Evolutionary conservation across 2,113 vertebrate genomes (phyloP), one percentile per base, ranked within the genome.

Genomic region (Indicator maculatus): DNA sequence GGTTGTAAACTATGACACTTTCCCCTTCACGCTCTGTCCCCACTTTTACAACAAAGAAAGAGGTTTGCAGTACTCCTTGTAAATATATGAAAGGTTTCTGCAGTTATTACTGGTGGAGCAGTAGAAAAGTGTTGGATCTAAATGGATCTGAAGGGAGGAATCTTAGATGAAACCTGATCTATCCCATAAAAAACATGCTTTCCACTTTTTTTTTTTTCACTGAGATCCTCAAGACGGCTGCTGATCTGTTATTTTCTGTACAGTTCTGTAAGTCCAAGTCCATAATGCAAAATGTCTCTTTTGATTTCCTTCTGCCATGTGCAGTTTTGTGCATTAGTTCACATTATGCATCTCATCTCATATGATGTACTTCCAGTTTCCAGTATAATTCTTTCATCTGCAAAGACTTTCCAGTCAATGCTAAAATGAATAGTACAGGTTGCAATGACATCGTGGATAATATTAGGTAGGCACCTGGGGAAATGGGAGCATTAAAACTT

Each of bases 1-100:
- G 52, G 61, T 65, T 94, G 87, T 83, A 82, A 95, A 95, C 60
- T 91, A 38, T 74, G 64, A 80, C 82, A 88, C 89, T 92, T 86
- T 73, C 33, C 18, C 20, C 58, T 61, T 82, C 66, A 12, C 9
- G 7, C 20, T 74, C 63, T 91, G 44, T 9, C 11, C 11, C 12
- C 18, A 82, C 30, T 66, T 72, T 77, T 75, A 55, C 45, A 39
- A 39, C 20, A 71, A 77, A 66, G 66, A 88, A 41, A 44, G 52
- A 69, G 11, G 7, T 44, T 83, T 93, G 89, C 28, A 69, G 41
- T 36, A 24, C 9, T 80, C 90, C 19, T 44, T 63, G 45, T 73
- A 85, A 70, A 73, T 56, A 33, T n/a, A 52, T 11, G 3, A 82
- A 16, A 66, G 24, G 73, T 85, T 83, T 92, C 41, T 85, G 24